Evolutionary conservation across 2,797 vertebrate species (phyloP).

Genomic region (Bufotes viridis): DNA sequence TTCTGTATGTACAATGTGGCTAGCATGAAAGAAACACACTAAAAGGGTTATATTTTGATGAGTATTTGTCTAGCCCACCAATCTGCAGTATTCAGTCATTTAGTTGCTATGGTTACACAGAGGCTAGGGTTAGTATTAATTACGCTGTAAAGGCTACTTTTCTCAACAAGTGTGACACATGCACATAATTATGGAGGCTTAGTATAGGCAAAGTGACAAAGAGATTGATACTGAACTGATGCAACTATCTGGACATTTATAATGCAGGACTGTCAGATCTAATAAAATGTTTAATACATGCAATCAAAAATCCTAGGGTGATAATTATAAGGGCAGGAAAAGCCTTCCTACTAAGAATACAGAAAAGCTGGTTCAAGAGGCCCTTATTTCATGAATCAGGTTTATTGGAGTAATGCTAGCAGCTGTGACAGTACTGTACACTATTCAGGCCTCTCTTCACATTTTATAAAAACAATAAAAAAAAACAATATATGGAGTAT

Average conservation of each 20-base stretch:
- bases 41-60: background rate
- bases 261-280: conserved; percentile 1
- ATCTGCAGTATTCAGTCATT: background rate
- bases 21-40: background rate
- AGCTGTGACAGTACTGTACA: conserved; percentile 3
- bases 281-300: conserved; percentile 34
- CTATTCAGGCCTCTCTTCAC: conserved; percentile 2
- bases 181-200: background rate
- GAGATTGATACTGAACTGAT: conserved; percentile 18
- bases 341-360: conserved; percentile 10
- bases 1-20: background rate
- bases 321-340: conserved; percentile 30
- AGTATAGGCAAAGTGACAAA: conserved; percentile 11
- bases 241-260: background rate
- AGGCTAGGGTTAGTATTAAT: background rate
- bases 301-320: conserved; percentile 23
- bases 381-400: background rate
- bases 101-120: background rate
- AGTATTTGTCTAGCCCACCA: background rate
- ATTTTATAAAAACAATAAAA: background rate
- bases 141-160: background rate
- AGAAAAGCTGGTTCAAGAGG: conserved; percentile 21
- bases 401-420: conserved; percentile 9
- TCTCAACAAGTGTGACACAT: background rate
- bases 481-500: background rate